A percentile compares a stretch with the other conserved stretches of the same genome.
These are phyloP conservation scores for Marisa cornuarietis DNA, from an alignment of 1,140 invertebrate species.

Conservation along the genomic window DNA sequence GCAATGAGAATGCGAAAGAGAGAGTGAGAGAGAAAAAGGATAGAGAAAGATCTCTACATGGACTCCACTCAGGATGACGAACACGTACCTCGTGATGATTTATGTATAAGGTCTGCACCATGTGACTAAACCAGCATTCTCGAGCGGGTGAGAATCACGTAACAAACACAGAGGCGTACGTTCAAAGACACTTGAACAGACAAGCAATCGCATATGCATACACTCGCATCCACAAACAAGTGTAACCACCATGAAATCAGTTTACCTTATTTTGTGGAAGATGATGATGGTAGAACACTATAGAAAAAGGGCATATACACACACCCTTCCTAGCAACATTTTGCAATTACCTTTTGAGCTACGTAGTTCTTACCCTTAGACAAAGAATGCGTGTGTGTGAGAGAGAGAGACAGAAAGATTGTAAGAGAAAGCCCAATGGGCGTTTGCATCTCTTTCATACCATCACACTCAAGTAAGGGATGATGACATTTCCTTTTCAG, in stretches of 20 bases:
- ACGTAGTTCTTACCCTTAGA: not conserved
- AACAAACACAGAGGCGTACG: not conserved
- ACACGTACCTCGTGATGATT: too few relatives aligned
- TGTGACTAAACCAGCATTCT: too few relatives aligned
- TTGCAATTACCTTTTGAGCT: not conserved
- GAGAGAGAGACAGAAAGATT: slow-evolving; percentile 2
- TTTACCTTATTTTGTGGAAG: not conserved
- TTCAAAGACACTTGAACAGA: not conserved
- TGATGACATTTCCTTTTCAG: not conserved
- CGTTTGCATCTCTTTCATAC: not conserved
- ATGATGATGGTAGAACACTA: not conserved
- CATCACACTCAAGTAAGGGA: slow-evolving; percentile 1
- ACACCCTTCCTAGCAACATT: not conserved
- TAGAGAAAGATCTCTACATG: not conserved
- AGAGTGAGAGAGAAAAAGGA: not conserved
- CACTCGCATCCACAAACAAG: not conserved
- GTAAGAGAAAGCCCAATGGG: not conserved
- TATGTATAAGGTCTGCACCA: too few relatives aligned
- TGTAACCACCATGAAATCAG: not conserved
- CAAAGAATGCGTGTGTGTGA: not conserved
- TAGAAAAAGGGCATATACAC: too few relatives aligned
- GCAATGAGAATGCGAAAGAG: not conserved
- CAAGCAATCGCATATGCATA: not conserved
- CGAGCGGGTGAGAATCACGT: too few relatives aligned
- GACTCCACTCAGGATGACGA: not conserved